A percentile compares a stretch with the other conserved stretches of the same genome.
phyloP scores from a whole-genome alignment of 2,888 invertebrate genomes.

The Hartigia nigra region DNA sequence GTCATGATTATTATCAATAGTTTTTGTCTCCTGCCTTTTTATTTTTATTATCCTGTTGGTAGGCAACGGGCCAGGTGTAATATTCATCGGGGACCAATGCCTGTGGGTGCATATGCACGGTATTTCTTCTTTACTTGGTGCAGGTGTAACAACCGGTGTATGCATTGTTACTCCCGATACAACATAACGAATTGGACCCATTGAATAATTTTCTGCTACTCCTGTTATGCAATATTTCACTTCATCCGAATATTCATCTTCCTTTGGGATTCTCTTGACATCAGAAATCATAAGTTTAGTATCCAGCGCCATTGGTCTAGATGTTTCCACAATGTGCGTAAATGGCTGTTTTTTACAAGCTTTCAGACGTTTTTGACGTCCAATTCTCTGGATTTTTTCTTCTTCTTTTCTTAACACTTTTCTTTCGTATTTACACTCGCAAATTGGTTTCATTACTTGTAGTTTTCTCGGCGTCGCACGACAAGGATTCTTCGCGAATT shows the following conservation, averaged over 20 bases:
- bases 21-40: neutral
- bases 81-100: constrained; percentile 42
- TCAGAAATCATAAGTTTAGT: constrained; percentile 45
- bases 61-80: constrained; percentile 20
- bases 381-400: constrained; percentile 38
- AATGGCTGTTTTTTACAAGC: constrained; percentile 39
- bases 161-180: constrained; percentile 44
- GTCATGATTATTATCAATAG: neutral
- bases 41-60: neutral
- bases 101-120: constrained; percentile 33
- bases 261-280: constrained; percentile 34
- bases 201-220: constrained; percentile 37
- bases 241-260: constrained; percentile 35
- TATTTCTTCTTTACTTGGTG: constrained; percentile 36
- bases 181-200: constrained; percentile 33
- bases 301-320: constrained; percentile 40
- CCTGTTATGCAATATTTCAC: constrained; percentile 43
- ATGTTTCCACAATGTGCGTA: constrained; percentile 33
- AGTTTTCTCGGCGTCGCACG: constrained; percentile 27
- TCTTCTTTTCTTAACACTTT: constrained; percentile 49
- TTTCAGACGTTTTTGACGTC: constrained; percentile 41
- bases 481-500: constrained; percentile 29
- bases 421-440: constrained; percentile 56
- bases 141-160: constrained; percentile 47
- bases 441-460: constrained; percentile 48